Evolutionary conservation across 1,140 invertebrate species (phyloP).

Genomic region (Papilio polytes): DNA sequence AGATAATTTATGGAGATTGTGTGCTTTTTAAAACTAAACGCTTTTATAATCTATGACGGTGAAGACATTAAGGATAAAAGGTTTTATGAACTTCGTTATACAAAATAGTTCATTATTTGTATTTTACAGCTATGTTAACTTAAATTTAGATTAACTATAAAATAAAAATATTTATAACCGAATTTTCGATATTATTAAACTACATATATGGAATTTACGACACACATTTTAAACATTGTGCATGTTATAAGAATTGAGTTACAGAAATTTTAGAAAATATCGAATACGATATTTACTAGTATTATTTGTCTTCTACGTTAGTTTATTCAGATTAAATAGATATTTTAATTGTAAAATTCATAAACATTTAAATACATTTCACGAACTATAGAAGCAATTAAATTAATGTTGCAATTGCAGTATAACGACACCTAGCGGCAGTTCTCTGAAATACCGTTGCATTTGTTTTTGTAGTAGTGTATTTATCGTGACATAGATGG

Average conservation of each 20-base stretch:
- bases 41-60: constrained; percentile 24
- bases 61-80: constrained; percentile 25
- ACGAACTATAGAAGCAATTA: not conserved
- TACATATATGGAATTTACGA: too few species aligned
- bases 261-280: too few species aligned
- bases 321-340: too few species aligned
- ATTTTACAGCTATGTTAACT: not conserved
- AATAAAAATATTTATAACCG: not conserved
- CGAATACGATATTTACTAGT: too few species aligned
- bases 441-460: not conserved
- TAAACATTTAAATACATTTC: not conserved
- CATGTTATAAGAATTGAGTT: too few species aligned
- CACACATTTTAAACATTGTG: too few species aligned
- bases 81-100: constrained; percentile 14
- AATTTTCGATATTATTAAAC: not conserved
- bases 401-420: not conserved
- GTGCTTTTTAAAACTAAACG: constrained; percentile 11
- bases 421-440: not conserved
- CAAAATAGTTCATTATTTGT: constrained; percentile 13
- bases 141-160: not conserved
- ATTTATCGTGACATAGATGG: not conserved
- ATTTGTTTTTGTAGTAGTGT: not conserved
- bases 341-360: too few species aligned
- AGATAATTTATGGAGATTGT: constrained; percentile 36
- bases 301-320: too few species aligned